A percentile compares a stretch with the other conserved stretches of the same genome.
Evolutionary conservation across 2,888 invertebrate genomes (phyloP).

Genomic region (Mimas tiliae): DNA sequence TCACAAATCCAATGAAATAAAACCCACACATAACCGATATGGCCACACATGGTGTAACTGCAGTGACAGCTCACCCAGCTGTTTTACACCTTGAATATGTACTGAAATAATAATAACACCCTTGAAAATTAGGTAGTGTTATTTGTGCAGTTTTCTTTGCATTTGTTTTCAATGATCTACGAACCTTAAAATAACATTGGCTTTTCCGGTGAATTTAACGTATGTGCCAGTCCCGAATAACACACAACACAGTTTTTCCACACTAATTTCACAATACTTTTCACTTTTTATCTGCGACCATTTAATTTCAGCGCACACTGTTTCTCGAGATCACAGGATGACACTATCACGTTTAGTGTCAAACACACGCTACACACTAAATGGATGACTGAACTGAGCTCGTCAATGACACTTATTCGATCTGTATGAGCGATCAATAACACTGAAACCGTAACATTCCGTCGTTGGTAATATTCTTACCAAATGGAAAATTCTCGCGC

Average conservation of each 20-base stretch:
- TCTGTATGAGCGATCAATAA: conserved; percentile 54
- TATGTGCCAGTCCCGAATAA: conserved; percentile 65
- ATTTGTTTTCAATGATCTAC: conserved; percentile 49
- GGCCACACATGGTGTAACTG: conserved; percentile 14
- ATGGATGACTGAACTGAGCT: conserved; percentile 71
- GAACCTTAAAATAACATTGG: conserved; percentile 82
- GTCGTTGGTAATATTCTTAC: conserved; percentile 48
- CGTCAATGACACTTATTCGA: conserved; percentile 66
- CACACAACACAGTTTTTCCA: conserved; percentile 51
- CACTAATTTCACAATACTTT: conserved; percentile 29
- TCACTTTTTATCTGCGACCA: neutral
- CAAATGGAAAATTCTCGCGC: conserved; percentile 56
- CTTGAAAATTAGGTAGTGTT: neutral
- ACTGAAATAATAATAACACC: neutral
- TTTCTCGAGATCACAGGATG: conserved; percentile 46
- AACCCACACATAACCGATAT: conserved; percentile 7
- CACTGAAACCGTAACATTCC: conserved; percentile 54
- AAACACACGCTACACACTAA: conserved; percentile 56
- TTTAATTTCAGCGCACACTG: conserved; percentile 1
- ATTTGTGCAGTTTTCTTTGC: conserved; percentile 37
- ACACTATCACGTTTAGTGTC: conserved; percentile 53
- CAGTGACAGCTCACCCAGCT: conserved; percentile 15
- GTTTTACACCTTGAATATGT: conserved; percentile 26
- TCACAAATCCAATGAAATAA: conserved; percentile 11
- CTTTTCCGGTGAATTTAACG: conserved; percentile 70